These are phyloP conservation scores for Pammene fasciana DNA, from an alignment of 2,888 invertebrate species.

Conservation along the genomic window DNA sequence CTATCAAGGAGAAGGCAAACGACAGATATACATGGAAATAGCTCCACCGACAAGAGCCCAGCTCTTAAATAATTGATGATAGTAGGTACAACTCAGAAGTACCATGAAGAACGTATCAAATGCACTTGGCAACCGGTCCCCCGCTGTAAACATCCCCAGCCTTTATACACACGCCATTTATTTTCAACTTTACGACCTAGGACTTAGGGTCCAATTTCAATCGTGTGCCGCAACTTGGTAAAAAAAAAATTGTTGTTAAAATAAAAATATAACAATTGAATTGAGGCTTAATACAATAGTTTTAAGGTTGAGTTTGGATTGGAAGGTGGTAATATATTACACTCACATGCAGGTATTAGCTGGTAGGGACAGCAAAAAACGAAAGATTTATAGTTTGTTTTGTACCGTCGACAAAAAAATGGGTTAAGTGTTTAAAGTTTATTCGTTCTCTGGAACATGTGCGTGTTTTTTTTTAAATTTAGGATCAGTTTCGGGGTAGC, in stretches of 20 bases:
- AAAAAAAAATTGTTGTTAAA: constrained; percentile 36
- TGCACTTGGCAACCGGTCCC: constrained; percentile 66
- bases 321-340: constrained; percentile 51
- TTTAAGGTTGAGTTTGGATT: constrained; percentile 45
- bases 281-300: fast-evolving
- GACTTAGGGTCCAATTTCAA: constrained; percentile 21
- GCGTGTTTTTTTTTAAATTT: constrained; percentile 47
- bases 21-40: no score
- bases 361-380: constrained; percentile 56
- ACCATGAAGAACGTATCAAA: constrained; percentile 26
- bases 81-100: neutral
- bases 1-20: no score
- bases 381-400: constrained; percentile 68
- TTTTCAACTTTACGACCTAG: constrained; percentile 4
- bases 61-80: no score
- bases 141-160: constrained; percentile 48
- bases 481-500: constrained; percentile 42
- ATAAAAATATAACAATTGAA: neutral
- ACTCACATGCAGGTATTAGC: constrained; percentile 57
- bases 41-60: no score
- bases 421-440: constrained; percentile 71
- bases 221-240: neutral
- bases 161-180: constrained; percentile 43
- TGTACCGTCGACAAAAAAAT: constrained; percentile 64
- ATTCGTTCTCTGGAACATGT: constrained; percentile 63